Conservation (phyloP, 2,797 vertebrate species). For the Bovichtus variegatus region DNA sequence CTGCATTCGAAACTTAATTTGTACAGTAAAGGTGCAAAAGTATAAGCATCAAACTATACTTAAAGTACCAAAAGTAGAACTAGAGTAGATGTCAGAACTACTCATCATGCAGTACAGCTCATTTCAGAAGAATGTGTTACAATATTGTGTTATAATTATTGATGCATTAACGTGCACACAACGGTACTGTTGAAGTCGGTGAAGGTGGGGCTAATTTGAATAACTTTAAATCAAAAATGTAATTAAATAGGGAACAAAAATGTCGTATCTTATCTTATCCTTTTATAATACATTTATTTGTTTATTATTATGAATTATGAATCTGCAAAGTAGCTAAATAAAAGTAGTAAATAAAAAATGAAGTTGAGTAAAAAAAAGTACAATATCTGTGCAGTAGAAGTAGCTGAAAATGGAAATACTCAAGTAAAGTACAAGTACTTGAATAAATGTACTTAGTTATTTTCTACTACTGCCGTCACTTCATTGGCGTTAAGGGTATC, state of each 20-base stretch:
- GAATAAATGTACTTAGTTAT: background rate
- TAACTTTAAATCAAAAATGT: background rate
- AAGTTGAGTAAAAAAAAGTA: background rate
- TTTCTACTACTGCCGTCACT: background rate
- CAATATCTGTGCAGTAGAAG: background rate
- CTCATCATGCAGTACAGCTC: background rate
- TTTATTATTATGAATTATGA: background rate
- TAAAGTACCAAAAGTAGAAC: too few species aligned
- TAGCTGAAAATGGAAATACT: background rate
- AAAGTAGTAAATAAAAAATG: background rate
- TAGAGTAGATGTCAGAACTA: background rate
- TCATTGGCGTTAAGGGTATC: conserved; percentile 19
- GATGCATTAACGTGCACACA: background rate
- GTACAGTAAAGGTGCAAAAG: background rate
- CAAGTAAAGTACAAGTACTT: background rate
- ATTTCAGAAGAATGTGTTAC: background rate
- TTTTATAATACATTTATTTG: too few species aligned
- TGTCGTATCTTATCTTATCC: background rate
- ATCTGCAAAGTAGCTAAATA: background rate
- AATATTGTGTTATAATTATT: background rate
- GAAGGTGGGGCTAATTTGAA: background rate
- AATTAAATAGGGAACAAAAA: background rate
- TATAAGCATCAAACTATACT: background rate
- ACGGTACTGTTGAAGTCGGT: background rate
- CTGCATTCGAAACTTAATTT: background rate